Evolutionary conservation across 2,888 invertebrate species (phyloP), one percentile per base, ranked within the genome.

Genomic region (Rotaria macrura): DNA sequence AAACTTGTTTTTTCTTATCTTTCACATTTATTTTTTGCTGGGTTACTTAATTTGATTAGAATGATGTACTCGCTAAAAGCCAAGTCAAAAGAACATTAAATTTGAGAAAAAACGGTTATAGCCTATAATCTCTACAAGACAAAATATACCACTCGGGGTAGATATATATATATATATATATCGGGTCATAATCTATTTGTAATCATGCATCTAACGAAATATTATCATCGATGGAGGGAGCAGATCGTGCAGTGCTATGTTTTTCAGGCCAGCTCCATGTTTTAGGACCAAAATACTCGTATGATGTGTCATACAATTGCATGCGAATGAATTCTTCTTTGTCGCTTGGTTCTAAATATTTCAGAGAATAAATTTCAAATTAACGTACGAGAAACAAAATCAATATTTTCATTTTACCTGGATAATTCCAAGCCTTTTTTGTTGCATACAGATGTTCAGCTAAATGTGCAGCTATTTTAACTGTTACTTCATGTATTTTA

Each of bases 401-500:
- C 12, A 47, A 12, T 12, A 47, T 9, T n/a, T 55, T 10, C 5
- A n/a, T 65, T 34, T 34, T 65, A 65, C 65, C 79, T 0, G 93
- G 93, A 88, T 92, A 92, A 83, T 90, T 89, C 6, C 92, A 90
- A 4, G 93, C 93, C 55, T 91, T 87, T 79, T 91, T 90, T 57
- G 89, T 89, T 86, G 89, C 87, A 90, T 96, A 98, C 2, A 95
- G 95, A 90, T 94, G 94, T 85, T 95, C 93, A 85, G 95, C 94
- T 86, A 97, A 91, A 89, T 93, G 93, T 72, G 93, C 93, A 40
- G 96, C 97, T 89, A 99, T 96, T 90, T 93, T 93, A 85, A 96
- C 91, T 0, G 97, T 97, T 89, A 96, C 95, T 87, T 94, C 93
- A 88, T 94, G 93, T 88, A 98, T 96, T 87, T 93, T 92, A 65